phyloP scores from a whole-genome alignment of 1,140 invertebrate species.

The Calosoma granatense region DNA sequence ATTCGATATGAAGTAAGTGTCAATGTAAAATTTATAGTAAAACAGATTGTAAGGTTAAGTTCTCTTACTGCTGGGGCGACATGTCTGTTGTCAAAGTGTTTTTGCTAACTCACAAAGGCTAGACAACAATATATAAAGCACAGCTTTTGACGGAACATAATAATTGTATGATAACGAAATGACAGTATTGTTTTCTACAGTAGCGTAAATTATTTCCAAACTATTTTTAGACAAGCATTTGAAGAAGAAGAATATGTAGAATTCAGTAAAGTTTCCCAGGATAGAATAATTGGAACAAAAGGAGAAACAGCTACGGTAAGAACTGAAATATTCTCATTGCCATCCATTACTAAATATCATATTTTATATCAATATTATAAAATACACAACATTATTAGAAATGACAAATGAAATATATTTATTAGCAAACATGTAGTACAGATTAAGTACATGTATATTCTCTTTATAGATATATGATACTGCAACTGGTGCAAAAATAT shows the following conservation, averaged over 20 bases:
- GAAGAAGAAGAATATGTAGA: slow-evolving; percentile 83
- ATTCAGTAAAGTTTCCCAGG: slow-evolving; percentile 79
- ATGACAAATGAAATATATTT: no score
- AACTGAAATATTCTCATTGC: slow-evolving; percentile 17
- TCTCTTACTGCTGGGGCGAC: no score
- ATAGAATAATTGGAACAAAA: slow-evolving; percentile 76
- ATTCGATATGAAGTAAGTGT: slow-evolving; percentile 56
- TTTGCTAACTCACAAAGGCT: no score
- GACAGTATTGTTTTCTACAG: no score
- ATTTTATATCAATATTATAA: slow-evolving; percentile 53
- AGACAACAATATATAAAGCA: no score
- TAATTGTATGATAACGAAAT: no score
- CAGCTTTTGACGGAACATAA: no score
- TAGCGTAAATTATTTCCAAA: no score
- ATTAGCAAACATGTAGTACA: slow-evolving; percentile 9
- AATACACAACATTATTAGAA: slow-evolving; percentile 2
- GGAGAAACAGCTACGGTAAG: slow-evolving; percentile 59
- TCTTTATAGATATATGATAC: slow-evolving; percentile 85
- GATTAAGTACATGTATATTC: slow-evolving; percentile 17
- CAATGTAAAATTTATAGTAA: no score
- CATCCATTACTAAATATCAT: slow-evolving; percentile 13
- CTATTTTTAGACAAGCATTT: slow-evolving; percentile 52
- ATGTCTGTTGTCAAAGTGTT: no score
- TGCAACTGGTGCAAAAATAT: slow-evolving; percentile 62
- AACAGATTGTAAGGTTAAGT: no score